Evolutionary conservation across 2,797 vertebrate genomes (phyloP).

Genomic region (Tinamus major): DNA sequence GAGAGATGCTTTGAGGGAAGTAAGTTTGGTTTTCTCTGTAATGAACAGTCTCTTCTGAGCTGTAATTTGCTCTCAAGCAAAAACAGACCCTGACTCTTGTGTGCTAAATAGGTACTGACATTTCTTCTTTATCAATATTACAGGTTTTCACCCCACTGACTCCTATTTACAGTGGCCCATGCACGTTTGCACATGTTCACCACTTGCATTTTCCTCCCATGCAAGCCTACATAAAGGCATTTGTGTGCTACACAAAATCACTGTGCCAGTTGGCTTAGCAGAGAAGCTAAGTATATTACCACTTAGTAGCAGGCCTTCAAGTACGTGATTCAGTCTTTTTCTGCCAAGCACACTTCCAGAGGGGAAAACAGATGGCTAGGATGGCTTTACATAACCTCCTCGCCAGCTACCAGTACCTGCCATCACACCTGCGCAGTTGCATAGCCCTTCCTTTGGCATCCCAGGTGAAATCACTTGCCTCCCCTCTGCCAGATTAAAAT

Average conservation of each 20-base stretch:
- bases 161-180: fast-evolving
- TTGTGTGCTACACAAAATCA: fast-evolving
- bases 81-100: fast-evolving
- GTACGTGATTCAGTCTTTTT: neutral
- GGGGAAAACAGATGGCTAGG: neutral
- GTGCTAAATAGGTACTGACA: fast-evolving
- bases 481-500: neutral
- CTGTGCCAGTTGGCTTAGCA: fast-evolving
- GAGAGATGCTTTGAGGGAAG: neutral
- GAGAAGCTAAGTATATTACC: neutral
- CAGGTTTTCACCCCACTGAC: fast-evolving
- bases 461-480: neutral
- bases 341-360: neutral
- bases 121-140: too few species aligned
- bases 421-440: neutral
- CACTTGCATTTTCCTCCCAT: neutral
- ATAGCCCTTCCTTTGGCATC: neutral
- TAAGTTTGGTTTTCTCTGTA: neutral
- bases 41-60: neutral
- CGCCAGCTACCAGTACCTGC: neutral
- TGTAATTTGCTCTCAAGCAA: neutral
- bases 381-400: neutral
- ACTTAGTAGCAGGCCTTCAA: neutral
- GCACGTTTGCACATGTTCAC: neutral
- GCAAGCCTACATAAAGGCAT: fast-evolving